These are phyloP conservation scores for Epinotia ramella DNA, from an alignment of 2,888 invertebrate species.

Conservation along the genomic window DNA sequence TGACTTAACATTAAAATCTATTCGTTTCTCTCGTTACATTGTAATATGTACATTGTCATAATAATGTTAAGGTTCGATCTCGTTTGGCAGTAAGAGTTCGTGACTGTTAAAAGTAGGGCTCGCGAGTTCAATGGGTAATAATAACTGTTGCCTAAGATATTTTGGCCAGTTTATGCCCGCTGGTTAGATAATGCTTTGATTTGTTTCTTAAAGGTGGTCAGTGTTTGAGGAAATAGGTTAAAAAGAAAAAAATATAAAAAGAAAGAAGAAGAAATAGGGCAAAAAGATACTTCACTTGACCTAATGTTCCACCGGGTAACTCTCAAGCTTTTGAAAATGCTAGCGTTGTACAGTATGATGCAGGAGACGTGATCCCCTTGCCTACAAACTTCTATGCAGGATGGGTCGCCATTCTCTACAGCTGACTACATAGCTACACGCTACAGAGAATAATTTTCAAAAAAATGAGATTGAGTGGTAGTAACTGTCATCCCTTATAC, in stretches of 20 bases:
- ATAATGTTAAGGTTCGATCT: conserved; percentile 51
- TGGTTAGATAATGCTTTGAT: conserved; percentile 36
- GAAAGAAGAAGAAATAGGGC: too few relatives aligned
- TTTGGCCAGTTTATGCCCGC: conserved; percentile 35
- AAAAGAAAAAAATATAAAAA: too few relatives aligned
- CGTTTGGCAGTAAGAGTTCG: conserved; percentile 47
- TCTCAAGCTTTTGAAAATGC: too few relatives aligned
- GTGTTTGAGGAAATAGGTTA: conserved; percentile 29
- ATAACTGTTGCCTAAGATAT: conserved; percentile 48
- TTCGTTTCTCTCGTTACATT: background rate
- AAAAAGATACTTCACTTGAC: background rate
- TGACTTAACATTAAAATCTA: conserved; percentile 40
- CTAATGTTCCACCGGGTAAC: too few relatives aligned
- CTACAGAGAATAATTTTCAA: too few relatives aligned
- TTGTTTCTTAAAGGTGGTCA: conserved; percentile 26
- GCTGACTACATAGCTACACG: too few relatives aligned
- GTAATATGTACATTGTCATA: conserved; percentile 10
- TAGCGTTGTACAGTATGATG: too few relatives aligned
- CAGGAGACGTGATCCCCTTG: too few relatives aligned
- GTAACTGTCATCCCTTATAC: background rate
- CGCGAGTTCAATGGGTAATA: conserved; percentile 46
- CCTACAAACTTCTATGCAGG: too few relatives aligned
- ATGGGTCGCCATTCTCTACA: too few relatives aligned
- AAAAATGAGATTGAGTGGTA: too few relatives aligned
- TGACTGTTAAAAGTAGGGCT: conserved; percentile 50